Percentiles rank a stretch among this genome's conserved stretches.
Conservation (phyloP, 1,140 invertebrate genomes). For the Vollenhovia emeryi region DNA sequence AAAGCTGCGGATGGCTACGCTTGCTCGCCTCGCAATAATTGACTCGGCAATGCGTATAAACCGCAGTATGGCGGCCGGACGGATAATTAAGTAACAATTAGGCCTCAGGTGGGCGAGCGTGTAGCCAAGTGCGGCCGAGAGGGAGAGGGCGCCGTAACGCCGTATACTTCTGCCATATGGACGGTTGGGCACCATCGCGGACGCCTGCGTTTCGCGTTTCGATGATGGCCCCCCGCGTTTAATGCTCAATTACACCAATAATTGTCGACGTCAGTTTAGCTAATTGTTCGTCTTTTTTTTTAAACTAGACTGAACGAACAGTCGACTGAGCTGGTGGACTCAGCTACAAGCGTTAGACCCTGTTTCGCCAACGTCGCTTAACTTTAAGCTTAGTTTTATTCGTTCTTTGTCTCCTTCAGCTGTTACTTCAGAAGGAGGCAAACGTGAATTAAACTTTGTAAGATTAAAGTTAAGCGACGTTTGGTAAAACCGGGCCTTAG, state of each 20-base stretch:
- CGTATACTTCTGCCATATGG: constrained; percentile 25
- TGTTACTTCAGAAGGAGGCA: too few species aligned
- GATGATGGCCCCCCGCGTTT: constrained; percentile 1
- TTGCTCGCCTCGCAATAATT: constrained; percentile 79
- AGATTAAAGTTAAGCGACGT: too few species aligned
- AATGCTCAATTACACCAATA: constrained; percentile 7
- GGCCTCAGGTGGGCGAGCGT: constrained; percentile 77
- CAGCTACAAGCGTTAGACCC: background rate
- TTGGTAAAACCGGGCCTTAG: too few species aligned
- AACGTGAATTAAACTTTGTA: too few species aligned
- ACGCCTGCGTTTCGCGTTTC: background rate
- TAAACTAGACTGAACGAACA: background rate
- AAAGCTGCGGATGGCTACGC: constrained; percentile 74
- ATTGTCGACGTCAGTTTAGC: background rate
- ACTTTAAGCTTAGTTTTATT: too few species aligned
- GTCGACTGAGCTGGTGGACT: background rate
- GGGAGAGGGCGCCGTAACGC: constrained; percentile 48
- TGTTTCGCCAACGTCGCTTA: too few species aligned
- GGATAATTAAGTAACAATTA: constrained; percentile 85
- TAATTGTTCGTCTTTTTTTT: background rate
- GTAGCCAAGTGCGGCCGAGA: constrained; percentile 34
- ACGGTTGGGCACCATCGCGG: background rate
- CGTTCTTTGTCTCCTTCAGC: too few species aligned
- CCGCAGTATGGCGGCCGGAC: constrained; percentile 78
- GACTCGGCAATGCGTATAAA: constrained; percentile 82